Percentiles rank a stretch among this genome's conserved stretches.
Conservation (phyloP, 1,140 invertebrate genomes). For the Delia radicum region DNA sequence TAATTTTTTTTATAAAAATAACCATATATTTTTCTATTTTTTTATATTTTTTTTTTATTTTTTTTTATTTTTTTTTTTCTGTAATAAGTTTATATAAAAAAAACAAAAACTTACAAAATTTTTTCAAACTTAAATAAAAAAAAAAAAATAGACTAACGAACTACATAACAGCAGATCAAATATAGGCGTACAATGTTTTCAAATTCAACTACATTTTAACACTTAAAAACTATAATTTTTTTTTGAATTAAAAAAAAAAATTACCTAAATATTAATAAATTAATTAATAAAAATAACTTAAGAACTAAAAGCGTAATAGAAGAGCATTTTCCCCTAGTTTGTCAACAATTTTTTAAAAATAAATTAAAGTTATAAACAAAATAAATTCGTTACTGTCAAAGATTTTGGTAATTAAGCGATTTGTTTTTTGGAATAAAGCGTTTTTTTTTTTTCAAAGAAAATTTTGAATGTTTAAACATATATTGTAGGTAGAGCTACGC, state of each 20-base stretch:
- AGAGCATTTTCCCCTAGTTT: slow-evolving; percentile 54
- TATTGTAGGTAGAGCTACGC: slow-evolving; percentile 48
- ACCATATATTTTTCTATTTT: too few relatives aligned
- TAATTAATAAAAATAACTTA: slow-evolving; percentile 31
- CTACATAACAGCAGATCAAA: slow-evolving; percentile 52
- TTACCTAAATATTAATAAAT: not conserved
- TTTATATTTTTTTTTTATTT: too few relatives aligned
- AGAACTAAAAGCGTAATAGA: slow-evolving; percentile 53
- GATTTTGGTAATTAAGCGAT: not conserved
- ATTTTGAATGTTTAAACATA: slow-evolving; percentile 33
- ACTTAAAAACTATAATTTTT: slow-evolving; percentile 16
- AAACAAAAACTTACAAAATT: too few relatives aligned
- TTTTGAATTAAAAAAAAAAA: slow-evolving; percentile 20
- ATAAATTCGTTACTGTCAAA: not conserved
- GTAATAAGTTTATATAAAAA: too few relatives aligned
- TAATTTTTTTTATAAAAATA: too few relatives aligned
- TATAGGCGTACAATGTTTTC: not conserved
- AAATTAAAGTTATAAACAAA: slow-evolving; percentile 20
- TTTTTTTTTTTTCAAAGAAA: too few relatives aligned
- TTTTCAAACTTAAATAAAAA: slow-evolving; percentile 35
- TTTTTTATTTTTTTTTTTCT: too few relatives aligned
- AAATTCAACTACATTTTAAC: not conserved
- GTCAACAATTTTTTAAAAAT: slow-evolving; percentile 38
- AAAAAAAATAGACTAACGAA: slow-evolving; percentile 34
- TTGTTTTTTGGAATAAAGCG: not conserved